Conservation (phyloP, 2,113 vertebrate species). For the Ophthalmolycus amberensis region DNA sequence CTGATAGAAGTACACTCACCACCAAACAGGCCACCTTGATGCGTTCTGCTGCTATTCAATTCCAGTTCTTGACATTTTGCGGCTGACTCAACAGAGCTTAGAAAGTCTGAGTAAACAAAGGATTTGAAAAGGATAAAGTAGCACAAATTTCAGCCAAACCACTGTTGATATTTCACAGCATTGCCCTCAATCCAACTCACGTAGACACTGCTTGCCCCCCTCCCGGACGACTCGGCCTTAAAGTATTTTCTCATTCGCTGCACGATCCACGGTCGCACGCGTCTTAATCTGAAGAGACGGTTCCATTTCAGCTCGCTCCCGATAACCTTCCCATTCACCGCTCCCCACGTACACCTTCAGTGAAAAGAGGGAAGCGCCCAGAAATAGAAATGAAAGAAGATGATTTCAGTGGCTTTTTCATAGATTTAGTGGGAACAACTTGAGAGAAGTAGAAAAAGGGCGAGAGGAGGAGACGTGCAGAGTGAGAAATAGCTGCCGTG, state of each 20-base stretch:
- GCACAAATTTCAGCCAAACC: constrained; percentile 48
- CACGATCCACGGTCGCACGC: constrained; percentile 51
- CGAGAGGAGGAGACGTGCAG: constrained; percentile 10
- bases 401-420: constrained; percentile 58
- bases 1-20: constrained; percentile 16
- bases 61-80: constrained; percentile 54
- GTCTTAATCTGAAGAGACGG: constrained; percentile 77
- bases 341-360: constrained; percentile 42
- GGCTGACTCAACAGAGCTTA: constrained; percentile 37
- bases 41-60: constrained; percentile 47
- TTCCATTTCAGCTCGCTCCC: constrained; percentile 67
- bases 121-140: constrained; percentile 38
- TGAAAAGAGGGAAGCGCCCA: constrained; percentile 54
- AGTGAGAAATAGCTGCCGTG: constrained; percentile 33
- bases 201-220: background rate
- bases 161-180: constrained; percentile 48
- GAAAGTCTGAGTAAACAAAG: constrained; percentile 49
- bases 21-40: constrained; percentile 13
- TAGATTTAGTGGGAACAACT: constrained; percentile 54
- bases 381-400: constrained; percentile 71
- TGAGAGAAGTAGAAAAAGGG: constrained; percentile 27
- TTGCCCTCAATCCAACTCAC: constrained; percentile 51
- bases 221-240: constrained; percentile 12
- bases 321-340: constrained; percentile 68
- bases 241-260: constrained; percentile 61